phyloP scores from a whole-genome alignment of 2,113 vertebrate genomes.

The Mus pahari region DNA sequence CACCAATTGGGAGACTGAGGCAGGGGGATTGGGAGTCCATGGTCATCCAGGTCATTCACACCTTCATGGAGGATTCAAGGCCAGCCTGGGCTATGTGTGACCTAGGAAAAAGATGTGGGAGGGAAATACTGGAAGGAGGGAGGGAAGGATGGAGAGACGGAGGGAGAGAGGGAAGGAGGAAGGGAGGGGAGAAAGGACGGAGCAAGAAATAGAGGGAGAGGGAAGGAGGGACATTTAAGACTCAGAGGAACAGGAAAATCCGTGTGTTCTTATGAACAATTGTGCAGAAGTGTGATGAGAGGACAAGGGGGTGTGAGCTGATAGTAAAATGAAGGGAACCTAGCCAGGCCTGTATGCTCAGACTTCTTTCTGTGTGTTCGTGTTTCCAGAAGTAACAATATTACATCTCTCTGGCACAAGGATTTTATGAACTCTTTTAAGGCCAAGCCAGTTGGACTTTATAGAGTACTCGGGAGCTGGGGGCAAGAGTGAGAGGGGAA shows the following conservation, averaged over 20 bases:
- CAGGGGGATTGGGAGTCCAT: neutral
- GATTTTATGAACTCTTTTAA: neutral
- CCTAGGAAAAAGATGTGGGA: neutral
- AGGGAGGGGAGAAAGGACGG: too few species aligned
- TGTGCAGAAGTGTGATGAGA: neutral
- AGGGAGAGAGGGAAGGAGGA: neutral
- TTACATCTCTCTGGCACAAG: neutral
- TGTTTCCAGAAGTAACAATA: neutral
- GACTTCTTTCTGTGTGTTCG: neutral
- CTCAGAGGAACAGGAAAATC: neutral
- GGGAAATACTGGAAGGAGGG: neutral
- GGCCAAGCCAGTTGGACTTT: neutral
- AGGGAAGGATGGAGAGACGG: rapidly evolving
- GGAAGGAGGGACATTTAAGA: neutral
- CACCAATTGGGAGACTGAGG: neutral
- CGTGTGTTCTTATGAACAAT: neutral
- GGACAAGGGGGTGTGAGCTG: too few species aligned
- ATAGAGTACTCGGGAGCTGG: neutral
- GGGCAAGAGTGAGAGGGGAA: too few species aligned
- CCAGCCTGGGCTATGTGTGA: neutral
- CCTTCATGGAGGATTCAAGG: neutral
- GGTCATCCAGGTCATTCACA: neutral
- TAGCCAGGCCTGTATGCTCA: neutral
- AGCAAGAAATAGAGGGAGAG: too few species aligned
- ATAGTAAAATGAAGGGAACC: neutral